A percentile compares a stretch with the other conserved stretches of the same genome.
These are phyloP conservation scores for Furcula furcula DNA, from an alignment of 2,888 invertebrate species.

Conservation along the genomic window DNA sequence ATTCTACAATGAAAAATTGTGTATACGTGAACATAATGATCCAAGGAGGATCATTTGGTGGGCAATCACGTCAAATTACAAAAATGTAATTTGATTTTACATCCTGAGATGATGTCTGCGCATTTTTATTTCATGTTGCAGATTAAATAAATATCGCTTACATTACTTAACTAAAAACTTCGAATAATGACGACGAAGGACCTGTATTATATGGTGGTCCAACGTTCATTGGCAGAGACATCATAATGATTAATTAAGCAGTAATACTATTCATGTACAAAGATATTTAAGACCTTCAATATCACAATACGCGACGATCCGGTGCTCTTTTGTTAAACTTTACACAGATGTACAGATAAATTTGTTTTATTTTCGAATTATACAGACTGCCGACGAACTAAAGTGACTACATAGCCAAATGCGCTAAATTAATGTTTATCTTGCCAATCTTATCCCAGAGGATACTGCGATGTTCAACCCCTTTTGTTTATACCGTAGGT, in stretches of 20 bases:
- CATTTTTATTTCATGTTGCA: conserved; percentile 27
- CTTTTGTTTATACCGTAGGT: no score
- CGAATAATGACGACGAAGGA: no score
- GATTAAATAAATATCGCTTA: conserved; percentile 16
- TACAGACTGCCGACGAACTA: conserved; percentile 3
- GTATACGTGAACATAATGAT: conserved; percentile 28
- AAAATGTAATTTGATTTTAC: conserved; percentile 43
- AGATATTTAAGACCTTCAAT: no score
- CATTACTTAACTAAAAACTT: conserved; percentile 11
- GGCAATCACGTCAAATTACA: conserved; percentile 35
- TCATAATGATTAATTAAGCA: no score
- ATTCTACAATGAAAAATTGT: conserved; percentile 17
- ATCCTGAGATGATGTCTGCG: conserved; percentile 33
- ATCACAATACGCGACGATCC: background rate
- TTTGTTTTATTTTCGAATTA: conserved; percentile 18
- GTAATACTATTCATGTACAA: no score
- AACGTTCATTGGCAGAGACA: no score
- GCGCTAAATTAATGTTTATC: no score
- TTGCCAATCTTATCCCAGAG: no score
- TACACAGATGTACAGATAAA: conserved; percentile 22
- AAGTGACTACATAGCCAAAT: no score
- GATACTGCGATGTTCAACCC: no score
- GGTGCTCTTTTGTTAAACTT: conserved; percentile 11
- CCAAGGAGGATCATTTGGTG: conserved; percentile 21
- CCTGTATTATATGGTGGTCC: no score